Conservation (phyloP, 2,888 invertebrate species). For the Odontothrips loti region DNA sequence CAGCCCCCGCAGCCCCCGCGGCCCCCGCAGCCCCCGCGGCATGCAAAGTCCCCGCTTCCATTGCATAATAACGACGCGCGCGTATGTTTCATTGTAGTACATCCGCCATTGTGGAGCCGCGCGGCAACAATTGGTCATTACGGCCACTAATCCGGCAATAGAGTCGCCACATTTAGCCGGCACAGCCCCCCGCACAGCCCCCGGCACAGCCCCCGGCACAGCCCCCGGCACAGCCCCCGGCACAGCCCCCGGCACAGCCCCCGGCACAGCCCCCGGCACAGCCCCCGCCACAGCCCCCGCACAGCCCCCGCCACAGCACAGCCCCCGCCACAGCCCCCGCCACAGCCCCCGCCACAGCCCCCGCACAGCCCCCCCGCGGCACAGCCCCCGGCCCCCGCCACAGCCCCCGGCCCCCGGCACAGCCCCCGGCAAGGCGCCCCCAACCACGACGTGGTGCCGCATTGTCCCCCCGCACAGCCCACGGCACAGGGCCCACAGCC, state of each 20-base stretch:
- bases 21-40: not conserved
- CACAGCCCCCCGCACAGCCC: not conserved
- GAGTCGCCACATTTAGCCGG: not conserved
- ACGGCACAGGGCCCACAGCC: not conserved
- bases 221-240: too few relatives aligned
- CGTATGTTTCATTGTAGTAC: not conserved
- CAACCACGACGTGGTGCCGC: too few relatives aligned
- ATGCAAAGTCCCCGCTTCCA: slow-evolving; percentile 9
- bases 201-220: not conserved
- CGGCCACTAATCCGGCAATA: slow-evolving; percentile 19
- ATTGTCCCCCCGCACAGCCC: not conserved
- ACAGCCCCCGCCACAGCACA: too few relatives aligned
- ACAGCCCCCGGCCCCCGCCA: not conserved
- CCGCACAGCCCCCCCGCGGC: not conserved
- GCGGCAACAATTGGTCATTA: slow-evolving; percentile 24
- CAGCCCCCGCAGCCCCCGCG: not conserved
- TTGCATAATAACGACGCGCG: not conserved
- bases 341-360: not conserved
- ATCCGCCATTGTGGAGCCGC: slow-evolving; percentile 4
- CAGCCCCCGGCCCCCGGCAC: too few relatives aligned
- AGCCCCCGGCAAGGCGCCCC: not conserved
- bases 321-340: not conserved
- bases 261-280: too few relatives aligned
- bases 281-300: too few relatives aligned
- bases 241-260: too few relatives aligned